Base-by-base conservation (phyloP, 2,113 vertebrate genomes). In the Poeciliopsis prolifica region DNA sequence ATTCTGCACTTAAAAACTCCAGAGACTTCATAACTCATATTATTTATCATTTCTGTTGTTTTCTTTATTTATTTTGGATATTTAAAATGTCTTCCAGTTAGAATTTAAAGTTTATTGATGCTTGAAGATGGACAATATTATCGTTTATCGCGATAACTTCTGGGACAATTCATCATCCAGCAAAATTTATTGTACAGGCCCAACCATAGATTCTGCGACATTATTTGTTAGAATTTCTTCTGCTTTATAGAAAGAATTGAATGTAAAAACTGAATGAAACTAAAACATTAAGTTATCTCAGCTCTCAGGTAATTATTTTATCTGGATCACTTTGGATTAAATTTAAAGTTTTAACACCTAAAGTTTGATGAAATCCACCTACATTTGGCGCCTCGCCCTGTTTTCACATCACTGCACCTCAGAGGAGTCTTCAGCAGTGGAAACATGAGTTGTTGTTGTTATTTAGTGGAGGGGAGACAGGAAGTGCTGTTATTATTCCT, bases 401-500 rank as follows among this genome's bases (percentile, higher is more conserved):
- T 66, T 33, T 30, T 30, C 79, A 62, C 30, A 28, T 66, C 64
- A 65, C 15, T 44, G 71, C 15, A 8, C 62, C 26, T 70, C 15
- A 8, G 29, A 24, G 13, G 69, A 0, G 42, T 63, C 24, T 80
- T 74, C 65, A 68, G 51, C 51, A 70, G 79, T 82, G 86, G 84
- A 90, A 90, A 84, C 71, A 67, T 24, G 64, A 29, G 66, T 64
- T 85, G 60, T 79, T 73, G 4, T 72, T 75, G 15, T 44, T 37
- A 37, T 37, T 77, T 10, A 19, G 12, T 68, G 8, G 79, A 30
- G 9, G 13, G 42, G 31, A 82, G 58, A 68, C 67, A 70, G 58
- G 74, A 65, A 54, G 78, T 30, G 13, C 69, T 24, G 75, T 77
- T 89, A 35, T 83, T 86, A 80, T 86, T 79, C 75, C 64, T 70